These are phyloP conservation scores for Misgurnus mizolepis DNA, from an alignment of 2,113 vertebrate genomes.

Conservation along the genomic window DNA sequence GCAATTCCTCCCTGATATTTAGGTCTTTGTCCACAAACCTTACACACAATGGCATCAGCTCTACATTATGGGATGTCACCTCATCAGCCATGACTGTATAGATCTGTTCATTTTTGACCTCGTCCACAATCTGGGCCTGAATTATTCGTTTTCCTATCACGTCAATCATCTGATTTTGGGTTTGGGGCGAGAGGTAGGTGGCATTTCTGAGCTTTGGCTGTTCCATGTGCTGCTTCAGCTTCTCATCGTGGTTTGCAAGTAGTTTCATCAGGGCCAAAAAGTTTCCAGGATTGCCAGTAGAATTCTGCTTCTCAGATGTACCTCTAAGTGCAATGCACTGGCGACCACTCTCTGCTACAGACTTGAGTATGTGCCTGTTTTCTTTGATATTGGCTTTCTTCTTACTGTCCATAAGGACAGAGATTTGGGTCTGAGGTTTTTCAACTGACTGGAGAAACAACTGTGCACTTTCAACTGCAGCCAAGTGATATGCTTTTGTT, in stretches of 20 bases:
- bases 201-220: slow-evolving; percentile 28
- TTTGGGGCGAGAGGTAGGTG: slow-evolving; percentile 1
- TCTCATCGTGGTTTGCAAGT: slow-evolving; percentile 28
- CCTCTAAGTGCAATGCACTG: neutral
- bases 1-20: slow-evolving; percentile 25
- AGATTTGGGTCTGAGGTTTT: slow-evolving; percentile 1
- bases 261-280: slow-evolving; percentile 21
- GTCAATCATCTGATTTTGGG: neutral
- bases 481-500: neutral
- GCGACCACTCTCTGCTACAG: slow-evolving; percentile 9
- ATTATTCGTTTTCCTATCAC: slow-evolving; percentile 34
- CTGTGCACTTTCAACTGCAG: neutral
- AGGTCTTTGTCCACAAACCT: neutral
- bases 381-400: neutral
- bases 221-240: slow-evolving; percentile 29
- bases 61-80: too few species aligned
- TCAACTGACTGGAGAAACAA: neutral
- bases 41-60: too few species aligned
- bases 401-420: neutral
- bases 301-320: slow-evolving; percentile 18
- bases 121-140: slow-evolving; percentile 16
- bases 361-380: slow-evolving; percentile 13
- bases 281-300: slow-evolving; percentile 25
- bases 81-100: slow-evolving; percentile 4
- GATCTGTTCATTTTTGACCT: slow-evolving; percentile 15